Evolutionary conservation across 2,113 vertebrate genomes (phyloP).

Genomic region (Osmerus mordax): DNA sequence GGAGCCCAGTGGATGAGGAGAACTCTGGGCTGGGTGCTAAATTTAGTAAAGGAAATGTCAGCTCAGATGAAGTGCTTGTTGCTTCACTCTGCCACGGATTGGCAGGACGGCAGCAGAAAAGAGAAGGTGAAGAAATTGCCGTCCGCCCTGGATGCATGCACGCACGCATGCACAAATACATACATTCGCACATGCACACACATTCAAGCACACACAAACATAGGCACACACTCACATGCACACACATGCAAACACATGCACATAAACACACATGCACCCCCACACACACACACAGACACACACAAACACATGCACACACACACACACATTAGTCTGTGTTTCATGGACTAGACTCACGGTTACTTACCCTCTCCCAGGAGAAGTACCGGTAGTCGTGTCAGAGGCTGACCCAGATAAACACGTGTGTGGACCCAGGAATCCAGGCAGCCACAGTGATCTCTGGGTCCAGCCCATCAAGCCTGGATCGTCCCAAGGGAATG

Average conservation of each 20-base stretch:
- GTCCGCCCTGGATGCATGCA: not conserved
- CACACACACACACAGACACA: not conserved
- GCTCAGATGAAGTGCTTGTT: constrained; percentile 38
- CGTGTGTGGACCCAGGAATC: not conserved
- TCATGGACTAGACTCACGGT: not conserved
- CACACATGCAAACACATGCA: not conserved
- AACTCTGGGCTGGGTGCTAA: constrained; percentile 44
- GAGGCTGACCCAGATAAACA: constrained; percentile 1
- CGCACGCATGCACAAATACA: not conserved
- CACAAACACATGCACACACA: not conserved
- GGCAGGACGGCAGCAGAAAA: constrained; percentile 33
- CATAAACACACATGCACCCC: not conserved
- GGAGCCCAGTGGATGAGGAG: constrained; percentile 31
- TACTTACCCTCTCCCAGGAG: not conserved
- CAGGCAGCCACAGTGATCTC: not conserved
- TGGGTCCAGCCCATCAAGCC: not conserved
- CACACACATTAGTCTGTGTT: not conserved
- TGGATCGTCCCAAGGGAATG: not conserved
- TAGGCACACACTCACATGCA: not conserved
- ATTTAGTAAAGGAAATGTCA: constrained; percentile 67
- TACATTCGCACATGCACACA: not conserved
- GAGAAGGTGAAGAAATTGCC: constrained; percentile 44
- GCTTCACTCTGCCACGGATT: constrained; percentile 40
- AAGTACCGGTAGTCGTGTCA: not conserved
- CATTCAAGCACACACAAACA: not conserved